These are phyloP conservation scores for Ophion slaviceki DNA, from an alignment of 2,888 invertebrate genomes.

Conservation along the genomic window DNA sequence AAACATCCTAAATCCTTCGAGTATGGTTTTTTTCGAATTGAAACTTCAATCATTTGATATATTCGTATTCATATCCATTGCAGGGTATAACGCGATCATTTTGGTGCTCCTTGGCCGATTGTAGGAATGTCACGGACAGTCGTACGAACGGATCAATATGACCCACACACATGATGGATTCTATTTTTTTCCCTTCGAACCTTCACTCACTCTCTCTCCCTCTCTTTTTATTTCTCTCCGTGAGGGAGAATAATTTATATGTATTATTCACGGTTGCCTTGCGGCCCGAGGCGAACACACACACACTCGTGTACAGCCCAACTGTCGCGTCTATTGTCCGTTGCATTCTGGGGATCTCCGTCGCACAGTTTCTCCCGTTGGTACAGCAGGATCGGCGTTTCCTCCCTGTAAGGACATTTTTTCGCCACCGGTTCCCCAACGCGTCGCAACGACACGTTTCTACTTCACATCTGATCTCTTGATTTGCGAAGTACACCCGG, in stretches of 20 bases:
- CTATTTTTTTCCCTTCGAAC: conserved; percentile 53
- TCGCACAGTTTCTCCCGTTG: conserved; percentile 34
- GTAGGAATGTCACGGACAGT: conserved; percentile 45
- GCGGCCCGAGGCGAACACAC: conserved; percentile 66
- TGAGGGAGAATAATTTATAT: conserved; percentile 74
- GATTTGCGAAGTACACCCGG: conserved; percentile 73
- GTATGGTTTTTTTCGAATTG: background rate
- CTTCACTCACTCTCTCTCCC: conserved; percentile 48
- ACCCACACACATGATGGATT: conserved; percentile 41
- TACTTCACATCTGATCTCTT: conserved; percentile 75
- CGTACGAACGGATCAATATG: conserved; percentile 53
- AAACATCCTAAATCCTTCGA: background rate
- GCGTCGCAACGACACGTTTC: conserved; percentile 20
- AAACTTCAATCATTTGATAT: conserved; percentile 1
- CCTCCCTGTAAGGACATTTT: conserved; percentile 51
- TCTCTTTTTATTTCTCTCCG: conserved; percentile 54
- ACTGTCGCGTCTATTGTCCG: conserved; percentile 71
- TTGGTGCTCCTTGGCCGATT: conserved; percentile 8
- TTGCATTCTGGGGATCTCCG: conserved; percentile 61
- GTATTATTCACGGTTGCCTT: conserved; percentile 78
- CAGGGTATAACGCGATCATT: conserved; percentile 11
- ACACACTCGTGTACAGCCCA: conserved; percentile 39
- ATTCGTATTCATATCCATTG: conserved; percentile 9
- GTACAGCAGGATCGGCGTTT: conserved; percentile 46
- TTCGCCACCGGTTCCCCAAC: conserved; percentile 34